These are phyloP conservation scores for Cochlearius cochlearius DNA, from an alignment of 2,113 vertebrate species.

Conservation along the genomic window DNA sequence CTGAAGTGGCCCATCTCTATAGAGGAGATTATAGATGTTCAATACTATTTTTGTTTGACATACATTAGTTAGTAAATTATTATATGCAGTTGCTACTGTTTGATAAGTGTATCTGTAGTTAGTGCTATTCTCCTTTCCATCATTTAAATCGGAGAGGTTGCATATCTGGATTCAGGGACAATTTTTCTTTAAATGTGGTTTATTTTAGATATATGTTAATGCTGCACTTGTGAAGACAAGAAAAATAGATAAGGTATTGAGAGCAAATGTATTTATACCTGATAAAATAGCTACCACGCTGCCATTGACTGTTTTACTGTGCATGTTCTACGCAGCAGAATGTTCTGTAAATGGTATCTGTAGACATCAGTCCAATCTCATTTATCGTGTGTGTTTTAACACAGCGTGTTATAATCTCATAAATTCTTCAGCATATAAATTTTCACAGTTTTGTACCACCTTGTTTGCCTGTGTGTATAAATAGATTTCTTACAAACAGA, in stretches of 20 bases:
- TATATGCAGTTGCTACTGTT: neutral
- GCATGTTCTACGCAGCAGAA: neutral
- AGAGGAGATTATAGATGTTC: neutral
- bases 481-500: neutral
- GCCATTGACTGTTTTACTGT: neutral
- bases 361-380: neutral
- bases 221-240: neutral
- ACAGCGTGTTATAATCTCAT: neutral
- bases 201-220: neutral
- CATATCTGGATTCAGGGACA: neutral
- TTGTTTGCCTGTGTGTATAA: neutral
- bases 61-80: neutral
- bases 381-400: neutral
- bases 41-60: neutral
- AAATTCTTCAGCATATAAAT: neutral
- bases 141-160: neutral
- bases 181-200: neutral
- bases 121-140: neutral
- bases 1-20: neutral
- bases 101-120: neutral
- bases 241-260: neutral
- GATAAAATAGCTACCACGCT: neutral
- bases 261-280: neutral
- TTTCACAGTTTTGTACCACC: neutral
- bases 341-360: neutral